Evolutionary conservation across 2,797 vertebrate genomes (phyloP).

Genomic region (Psittacula derbiana): DNA sequence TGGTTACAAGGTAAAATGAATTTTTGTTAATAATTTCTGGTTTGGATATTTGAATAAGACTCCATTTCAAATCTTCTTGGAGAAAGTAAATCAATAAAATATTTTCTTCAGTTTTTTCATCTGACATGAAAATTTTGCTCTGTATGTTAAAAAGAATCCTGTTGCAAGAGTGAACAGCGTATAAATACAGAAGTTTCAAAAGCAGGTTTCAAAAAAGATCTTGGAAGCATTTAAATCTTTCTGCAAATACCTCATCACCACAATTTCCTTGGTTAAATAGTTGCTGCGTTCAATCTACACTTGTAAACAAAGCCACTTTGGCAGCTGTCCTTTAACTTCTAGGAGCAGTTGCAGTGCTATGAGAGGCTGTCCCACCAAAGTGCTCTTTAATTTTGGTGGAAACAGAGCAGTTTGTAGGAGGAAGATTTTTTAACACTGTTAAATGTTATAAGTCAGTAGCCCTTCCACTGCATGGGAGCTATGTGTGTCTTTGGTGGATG

Average conservation of each 20-base stretch:
- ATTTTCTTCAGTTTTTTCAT: neutral
- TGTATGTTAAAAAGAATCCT: neutral
- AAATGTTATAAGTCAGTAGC: neutral
- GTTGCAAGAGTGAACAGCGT: neutral
- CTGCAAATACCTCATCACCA: neutral
- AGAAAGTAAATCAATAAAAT: neutral
- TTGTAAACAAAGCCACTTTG: neutral
- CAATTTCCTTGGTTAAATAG: neutral
- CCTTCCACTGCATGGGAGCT: neutral
- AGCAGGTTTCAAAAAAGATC: neutral
- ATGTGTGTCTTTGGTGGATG: neutral
- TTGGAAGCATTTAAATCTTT: neutral
- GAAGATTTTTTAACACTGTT: neutral
- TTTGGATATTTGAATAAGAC: neutral
- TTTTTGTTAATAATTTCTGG: neutral
- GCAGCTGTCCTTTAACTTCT: neutral
- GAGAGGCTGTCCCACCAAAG: neutral
- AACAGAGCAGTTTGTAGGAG: neutral
- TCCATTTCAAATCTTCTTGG: neutral
- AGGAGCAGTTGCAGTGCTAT: neutral
- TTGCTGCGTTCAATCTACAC: neutral
- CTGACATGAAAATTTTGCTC: neutral
- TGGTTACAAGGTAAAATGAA: neutral
- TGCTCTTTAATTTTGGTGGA: neutral
- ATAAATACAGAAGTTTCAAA: neutral